Percentiles rank a stretch among this genome's conserved stretches.
Evolutionary conservation across 2,888 invertebrate genomes (phyloP).

Genomic region (Nowickia ferox): DNA sequence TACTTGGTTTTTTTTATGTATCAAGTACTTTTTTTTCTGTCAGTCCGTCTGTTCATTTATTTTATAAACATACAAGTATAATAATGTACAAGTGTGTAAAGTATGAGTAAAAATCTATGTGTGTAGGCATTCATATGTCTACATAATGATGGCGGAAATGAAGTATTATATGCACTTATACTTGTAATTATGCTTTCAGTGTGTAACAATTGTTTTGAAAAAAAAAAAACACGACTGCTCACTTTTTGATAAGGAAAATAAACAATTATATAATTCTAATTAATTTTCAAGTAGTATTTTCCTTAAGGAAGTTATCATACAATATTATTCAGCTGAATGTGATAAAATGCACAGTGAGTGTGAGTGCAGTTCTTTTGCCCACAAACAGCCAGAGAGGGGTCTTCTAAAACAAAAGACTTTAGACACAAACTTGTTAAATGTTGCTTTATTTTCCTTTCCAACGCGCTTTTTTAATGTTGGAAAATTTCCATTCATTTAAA

Average conservation of each 20-base stretch:
- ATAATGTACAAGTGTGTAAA: constrained; percentile 33
- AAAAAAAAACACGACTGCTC: not conserved
- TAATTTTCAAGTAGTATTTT: constrained; percentile 65
- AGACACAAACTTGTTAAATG: constrained; percentile 49
- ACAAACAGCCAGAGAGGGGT: not conserved
- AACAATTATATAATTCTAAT: constrained; percentile 56
- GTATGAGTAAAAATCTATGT: not conserved
- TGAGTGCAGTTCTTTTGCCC: not conserved
- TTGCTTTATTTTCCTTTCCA: not conserved
- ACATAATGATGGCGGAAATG: constrained; percentile 80
- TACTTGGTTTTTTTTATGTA: constrained; percentile 27
- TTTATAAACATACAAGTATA: constrained; percentile 14
- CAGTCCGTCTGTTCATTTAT: constrained; percentile 14
- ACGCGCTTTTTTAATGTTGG: constrained; percentile 1
- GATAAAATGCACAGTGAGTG: not conserved
- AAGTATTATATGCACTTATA: constrained; percentile 37
- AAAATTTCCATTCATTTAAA: constrained; percentile 6
- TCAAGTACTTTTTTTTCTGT: constrained; percentile 41
- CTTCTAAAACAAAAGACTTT: constrained; percentile 58
- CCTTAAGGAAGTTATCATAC: constrained; percentile 17
- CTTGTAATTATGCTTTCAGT: constrained; percentile 31
- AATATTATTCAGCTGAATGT: not conserved
- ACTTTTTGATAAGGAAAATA: constrained; percentile 58
- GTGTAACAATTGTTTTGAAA: constrained; percentile 51
- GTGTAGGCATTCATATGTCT: not conserved